phyloP scores from a whole-genome alignment of 2,888 invertebrate genomes.

The Rhagonycha lutea region DNA sequence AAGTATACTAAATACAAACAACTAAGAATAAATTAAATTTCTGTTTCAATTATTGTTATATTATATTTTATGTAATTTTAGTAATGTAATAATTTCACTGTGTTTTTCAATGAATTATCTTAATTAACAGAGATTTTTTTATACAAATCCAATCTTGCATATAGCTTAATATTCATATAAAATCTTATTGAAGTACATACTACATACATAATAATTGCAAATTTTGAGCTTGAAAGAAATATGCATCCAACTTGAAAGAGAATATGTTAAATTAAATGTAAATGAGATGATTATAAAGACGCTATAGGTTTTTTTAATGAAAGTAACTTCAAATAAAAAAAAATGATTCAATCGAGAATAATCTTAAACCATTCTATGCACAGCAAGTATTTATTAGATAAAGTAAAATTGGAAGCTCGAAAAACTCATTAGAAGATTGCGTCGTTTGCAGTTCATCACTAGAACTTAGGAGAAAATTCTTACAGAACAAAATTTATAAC shows the following conservation, averaged over 20 bases:
- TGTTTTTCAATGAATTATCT: neutral
- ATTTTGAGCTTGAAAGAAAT: conserved; percentile 10
- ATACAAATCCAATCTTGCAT: neutral
- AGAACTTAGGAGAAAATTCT: conserved; percentile 35
- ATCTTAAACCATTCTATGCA: conserved; percentile 1
- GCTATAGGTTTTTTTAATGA: conserved; percentile 9
- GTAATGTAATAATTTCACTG: neutral
- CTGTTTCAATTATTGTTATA: no score
- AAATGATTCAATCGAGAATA: neutral
- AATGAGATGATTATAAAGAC: conserved; percentile 24
- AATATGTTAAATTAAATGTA: conserved; percentile 22
- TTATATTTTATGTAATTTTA: no score
- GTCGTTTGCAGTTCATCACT: conserved; percentile 32
- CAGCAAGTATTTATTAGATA: conserved; percentile 28
- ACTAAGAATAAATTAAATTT: no score
- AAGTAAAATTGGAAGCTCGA: conserved; percentile 33
- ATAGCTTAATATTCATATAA: neutral
- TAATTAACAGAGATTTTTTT: neutral
- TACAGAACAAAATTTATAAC: conserved; percentile 24
- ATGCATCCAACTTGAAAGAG: conserved; percentile 13
- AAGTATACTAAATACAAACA: no score
- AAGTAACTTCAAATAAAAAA: neutral
- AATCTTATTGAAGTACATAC: neutral
- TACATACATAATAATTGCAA: neutral
- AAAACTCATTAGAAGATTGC: conserved; percentile 35